Evolutionary conservation across 2,888 invertebrate species (phyloP).

Genomic region (Dasypolia templi): DNA sequence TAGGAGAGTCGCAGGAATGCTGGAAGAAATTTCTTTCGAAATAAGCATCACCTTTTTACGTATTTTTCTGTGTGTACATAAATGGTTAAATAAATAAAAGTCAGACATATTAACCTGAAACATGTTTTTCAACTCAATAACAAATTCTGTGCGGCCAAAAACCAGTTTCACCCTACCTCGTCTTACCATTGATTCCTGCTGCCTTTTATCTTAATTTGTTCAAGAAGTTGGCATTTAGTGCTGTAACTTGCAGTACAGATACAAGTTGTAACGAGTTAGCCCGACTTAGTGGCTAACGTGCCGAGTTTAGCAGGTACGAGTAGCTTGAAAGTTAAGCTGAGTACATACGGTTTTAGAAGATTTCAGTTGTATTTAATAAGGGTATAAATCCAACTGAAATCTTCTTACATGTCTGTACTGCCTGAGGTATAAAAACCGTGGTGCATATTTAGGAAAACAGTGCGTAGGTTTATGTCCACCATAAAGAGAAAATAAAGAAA

Average conservation of each 20-base stretch:
- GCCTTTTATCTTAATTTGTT: constrained; percentile 55
- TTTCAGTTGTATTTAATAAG: not conserved
- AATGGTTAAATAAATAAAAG: no score
- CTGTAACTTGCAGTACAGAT: constrained; percentile 43
- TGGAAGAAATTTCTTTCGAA: no score
- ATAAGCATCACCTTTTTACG: no score
- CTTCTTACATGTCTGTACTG: no score
- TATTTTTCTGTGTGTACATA: no score
- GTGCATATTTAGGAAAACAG: no score
- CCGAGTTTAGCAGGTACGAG: constrained; percentile 47
- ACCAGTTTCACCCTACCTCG: constrained; percentile 10
- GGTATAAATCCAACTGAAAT: no score
- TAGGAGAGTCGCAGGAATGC: no score
- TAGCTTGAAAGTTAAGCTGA: constrained; percentile 14
- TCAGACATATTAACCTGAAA: no score
- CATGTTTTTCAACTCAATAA: not conserved
- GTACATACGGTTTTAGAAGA: constrained; percentile 2
- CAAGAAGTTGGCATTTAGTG: constrained; percentile 40
- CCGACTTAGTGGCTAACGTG: constrained; percentile 57
- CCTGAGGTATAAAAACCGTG: no score
- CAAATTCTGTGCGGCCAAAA: not conserved
- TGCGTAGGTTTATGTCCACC: no score
- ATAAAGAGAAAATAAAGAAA: no score
- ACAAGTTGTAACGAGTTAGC: constrained; percentile 58
- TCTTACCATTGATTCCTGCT: constrained; percentile 45